Conservation (phyloP, 2,888 invertebrate species). For the Drosophila quasianomalipes region DNA sequence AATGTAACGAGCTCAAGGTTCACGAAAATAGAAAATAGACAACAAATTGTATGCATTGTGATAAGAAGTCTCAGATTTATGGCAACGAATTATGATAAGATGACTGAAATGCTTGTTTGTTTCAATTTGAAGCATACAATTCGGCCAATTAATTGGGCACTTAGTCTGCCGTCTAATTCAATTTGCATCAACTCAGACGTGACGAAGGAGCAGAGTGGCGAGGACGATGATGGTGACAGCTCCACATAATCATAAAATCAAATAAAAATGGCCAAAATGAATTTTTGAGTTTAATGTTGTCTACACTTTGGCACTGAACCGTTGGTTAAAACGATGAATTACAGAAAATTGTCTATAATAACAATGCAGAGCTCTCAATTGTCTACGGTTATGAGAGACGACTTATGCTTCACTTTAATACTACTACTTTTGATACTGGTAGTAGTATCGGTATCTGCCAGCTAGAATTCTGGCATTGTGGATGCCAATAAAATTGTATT, state of each 20-base stretch:
- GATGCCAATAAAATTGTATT: conserved; percentile 51
- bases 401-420: conserved; percentile 44
- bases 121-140: conserved; percentile 20
- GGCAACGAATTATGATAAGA: not conserved
- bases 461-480: conserved; percentile 13
- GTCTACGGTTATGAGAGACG: conserved; percentile 64
- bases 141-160: conserved; percentile 48
- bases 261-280: conserved; percentile 23
- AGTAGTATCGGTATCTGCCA: conserved; percentile 20
- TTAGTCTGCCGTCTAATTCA: conserved; percentile 27
- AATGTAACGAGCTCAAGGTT: conserved; percentile 12
- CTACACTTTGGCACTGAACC: conserved; percentile 8
- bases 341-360: conserved; percentile 63
- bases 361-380: conserved; percentile 43
- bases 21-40: conserved; percentile 11
- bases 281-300: conserved; percentile 28
- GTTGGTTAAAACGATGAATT: conserved; percentile 15
- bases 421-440: conserved; percentile 18
- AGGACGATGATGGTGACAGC: not conserved
- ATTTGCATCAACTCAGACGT: conserved; percentile 4
- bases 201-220: not conserved
- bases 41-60: not conserved
- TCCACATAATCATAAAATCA: conserved; percentile 26
- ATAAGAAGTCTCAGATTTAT: conserved; percentile 15
- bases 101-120: conserved; percentile 30